Evolutionary conservation across 1,140 invertebrate species (phyloP).

Genomic region (Sarcophaga peregrina): DNA sequence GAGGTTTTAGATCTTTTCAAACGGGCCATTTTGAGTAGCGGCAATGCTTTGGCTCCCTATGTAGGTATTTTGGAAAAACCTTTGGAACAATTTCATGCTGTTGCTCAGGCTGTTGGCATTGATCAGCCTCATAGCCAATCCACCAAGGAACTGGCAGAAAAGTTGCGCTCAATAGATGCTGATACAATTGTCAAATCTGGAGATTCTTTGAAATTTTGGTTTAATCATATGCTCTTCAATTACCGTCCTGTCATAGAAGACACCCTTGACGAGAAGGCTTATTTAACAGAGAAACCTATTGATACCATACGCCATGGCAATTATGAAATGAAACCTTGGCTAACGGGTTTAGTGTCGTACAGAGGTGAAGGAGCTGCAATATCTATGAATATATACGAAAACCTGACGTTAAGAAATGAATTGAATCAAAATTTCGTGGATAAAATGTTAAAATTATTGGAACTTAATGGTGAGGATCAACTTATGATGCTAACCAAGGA

Average conservation of each 20-base stretch:
- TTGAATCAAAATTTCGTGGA: constrained; percentile 52
- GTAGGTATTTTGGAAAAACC: constrained; percentile 66
- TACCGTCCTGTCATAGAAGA: constrained; percentile 63
- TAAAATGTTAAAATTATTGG: constrained; percentile 7
- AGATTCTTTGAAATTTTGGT: constrained; percentile 58
- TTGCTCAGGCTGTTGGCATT: constrained; percentile 51
- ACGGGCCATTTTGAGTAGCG: constrained; percentile 69
- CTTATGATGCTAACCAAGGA: not conserved
- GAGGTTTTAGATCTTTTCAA: constrained; percentile 66
- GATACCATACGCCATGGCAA: constrained; percentile 48
- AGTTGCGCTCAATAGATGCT: constrained; percentile 58
- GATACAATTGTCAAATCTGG: constrained; percentile 52
- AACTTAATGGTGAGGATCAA: not conserved
- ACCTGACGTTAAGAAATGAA: constrained; percentile 18
- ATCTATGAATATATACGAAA: constrained; percentile 41
- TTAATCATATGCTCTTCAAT: constrained; percentile 54
- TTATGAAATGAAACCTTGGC: constrained; percentile 62
- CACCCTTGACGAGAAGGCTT: constrained; percentile 52
- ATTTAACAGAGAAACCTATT: constrained; percentile 61
- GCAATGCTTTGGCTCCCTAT: constrained; percentile 70
- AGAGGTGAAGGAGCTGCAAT: constrained; percentile 54
- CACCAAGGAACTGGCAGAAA: constrained; percentile 53
- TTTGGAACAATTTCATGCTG: constrained; percentile 60
- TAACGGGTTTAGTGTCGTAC: constrained; percentile 60
- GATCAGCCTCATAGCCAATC: constrained; percentile 37